Conservation (phyloP, 1,140 invertebrate genomes). For the Bombus turneri region DNA sequence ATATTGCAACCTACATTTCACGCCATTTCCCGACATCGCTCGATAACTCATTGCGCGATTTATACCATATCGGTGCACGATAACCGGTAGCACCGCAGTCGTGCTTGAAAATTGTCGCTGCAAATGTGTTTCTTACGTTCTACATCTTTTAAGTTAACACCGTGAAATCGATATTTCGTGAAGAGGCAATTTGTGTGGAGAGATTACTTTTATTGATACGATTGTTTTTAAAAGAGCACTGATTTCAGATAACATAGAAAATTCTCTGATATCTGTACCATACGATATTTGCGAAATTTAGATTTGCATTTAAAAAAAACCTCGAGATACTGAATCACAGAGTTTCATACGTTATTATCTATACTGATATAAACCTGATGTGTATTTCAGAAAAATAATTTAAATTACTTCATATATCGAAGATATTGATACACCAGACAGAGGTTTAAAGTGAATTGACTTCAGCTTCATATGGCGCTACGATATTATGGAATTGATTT, state of each 20-base stretch:
- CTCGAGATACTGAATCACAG: background rate
- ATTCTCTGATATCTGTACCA: background rate
- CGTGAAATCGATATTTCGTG: background rate
- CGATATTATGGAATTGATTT: background rate
- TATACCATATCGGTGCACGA: slow-evolving; percentile 20
- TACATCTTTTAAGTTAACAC: background rate
- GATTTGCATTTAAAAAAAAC: no score
- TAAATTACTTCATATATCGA: background rate
- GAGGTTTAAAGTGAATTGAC: no score
- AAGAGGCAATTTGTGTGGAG: background rate
- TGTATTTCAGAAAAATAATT: background rate
- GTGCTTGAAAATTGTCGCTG: slow-evolving; percentile 30
- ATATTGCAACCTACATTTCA: slow-evolving; percentile 39
- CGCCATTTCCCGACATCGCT: slow-evolving; percentile 3
- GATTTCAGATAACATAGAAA: background rate
- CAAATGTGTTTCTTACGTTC: background rate
- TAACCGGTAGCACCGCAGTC: slow-evolving; percentile 23
- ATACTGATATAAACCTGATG: background rate
- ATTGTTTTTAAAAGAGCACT: background rate
- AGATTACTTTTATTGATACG: background rate
- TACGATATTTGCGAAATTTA: no score
- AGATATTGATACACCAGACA: no score
- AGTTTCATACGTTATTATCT: no score
- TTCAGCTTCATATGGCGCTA: background rate
- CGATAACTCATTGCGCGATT: slow-evolving; percentile 14